Base-by-base conservation (phyloP, 2,888 invertebrate species). In the Sinohyriopsis cumingii region DNA sequence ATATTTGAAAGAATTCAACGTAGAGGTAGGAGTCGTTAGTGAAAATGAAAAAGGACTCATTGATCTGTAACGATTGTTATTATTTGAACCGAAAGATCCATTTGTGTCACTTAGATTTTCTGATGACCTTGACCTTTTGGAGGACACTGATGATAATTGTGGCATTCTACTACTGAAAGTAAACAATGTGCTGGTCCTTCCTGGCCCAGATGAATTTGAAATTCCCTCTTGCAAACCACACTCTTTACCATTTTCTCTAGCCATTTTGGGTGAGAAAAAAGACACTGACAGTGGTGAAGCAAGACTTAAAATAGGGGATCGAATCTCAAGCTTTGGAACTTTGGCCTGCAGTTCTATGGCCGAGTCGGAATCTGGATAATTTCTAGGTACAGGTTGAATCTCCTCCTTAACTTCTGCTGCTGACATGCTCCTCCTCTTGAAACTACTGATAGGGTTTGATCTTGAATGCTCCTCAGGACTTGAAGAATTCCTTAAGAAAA, bases 241-340 rank as follows among this genome's bases (percentile, higher is more conserved):
- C 25, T 28, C 63, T 25, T 45, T 24, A 61, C 22, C 55, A 53
- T 22, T 19, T 55, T 25, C 45, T 45, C 45, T 45, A 3, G 45
- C 45, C 12, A 45, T 45, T 45, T 45, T 45, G 20, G 61, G 33
- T 3, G 69, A 28, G 22, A 62, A 53, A 15, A 68, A 63, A 6
- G 69, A 56, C 55, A 73, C 69, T 28, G 77, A 68, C 7, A 78
- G 63, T 9, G 79, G 76, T 33, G 80, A 71, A 1, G 69, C 67
- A 19, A 77, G 64, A n/a, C 79, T 79, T 20, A 84, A 72, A 22
- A 77, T 73, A 1, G 85, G 83, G 0, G 86, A 83, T 28, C 83
- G 82, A 15, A 85, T 84, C 68, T 86, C 86, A 9, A 85, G 77
- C 69, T 84, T 84, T 20, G 83, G 84, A 63, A 86, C 82, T 76